Percentiles rank a stretch among this genome's conserved stretches.
Evolutionary conservation across 2,113 vertebrate species (phyloP).

Genomic region (Anhinga anhinga): DNA sequence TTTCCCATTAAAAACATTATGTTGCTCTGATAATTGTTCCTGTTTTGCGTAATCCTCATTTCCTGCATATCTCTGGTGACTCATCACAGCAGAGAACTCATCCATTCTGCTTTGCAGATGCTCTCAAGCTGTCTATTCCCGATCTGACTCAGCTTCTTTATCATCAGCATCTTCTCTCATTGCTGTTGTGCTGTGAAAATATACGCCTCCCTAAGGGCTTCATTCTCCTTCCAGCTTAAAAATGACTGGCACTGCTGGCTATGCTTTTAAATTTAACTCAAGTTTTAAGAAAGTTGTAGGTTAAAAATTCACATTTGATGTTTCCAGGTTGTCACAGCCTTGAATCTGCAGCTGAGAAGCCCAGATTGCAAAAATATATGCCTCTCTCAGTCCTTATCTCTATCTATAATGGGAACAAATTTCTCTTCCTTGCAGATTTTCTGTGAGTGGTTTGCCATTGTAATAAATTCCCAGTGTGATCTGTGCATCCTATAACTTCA

Average conservation of each 20-base stretch:
- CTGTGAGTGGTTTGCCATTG: background rate
- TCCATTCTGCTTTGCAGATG: conserved; percentile 43
- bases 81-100: background rate
- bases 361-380: background rate
- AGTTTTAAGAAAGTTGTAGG: background rate
- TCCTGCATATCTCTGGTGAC: conserved; percentile 36
- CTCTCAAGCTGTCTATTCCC: background rate
- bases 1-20: conserved; percentile 32
- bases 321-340: background rate
- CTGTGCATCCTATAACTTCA: background rate
- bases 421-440: background rate
- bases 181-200: background rate
- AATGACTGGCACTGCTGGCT: background rate
- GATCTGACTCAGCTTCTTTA: conserved; percentile 8
- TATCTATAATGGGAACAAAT: background rate
- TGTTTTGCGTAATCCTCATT: conserved; percentile 38
- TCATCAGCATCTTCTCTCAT: background rate
- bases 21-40: conserved; percentile 32
- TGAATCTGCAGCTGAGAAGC: background rate
- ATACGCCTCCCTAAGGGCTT: background rate
- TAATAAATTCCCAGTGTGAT: background rate
- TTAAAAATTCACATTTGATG: background rate
- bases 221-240: background rate
- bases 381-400: background rate
- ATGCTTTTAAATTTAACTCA: background rate